Conservation (phyloP, 2,113 vertebrate genomes). For the Catagonus wagneri region DNA sequence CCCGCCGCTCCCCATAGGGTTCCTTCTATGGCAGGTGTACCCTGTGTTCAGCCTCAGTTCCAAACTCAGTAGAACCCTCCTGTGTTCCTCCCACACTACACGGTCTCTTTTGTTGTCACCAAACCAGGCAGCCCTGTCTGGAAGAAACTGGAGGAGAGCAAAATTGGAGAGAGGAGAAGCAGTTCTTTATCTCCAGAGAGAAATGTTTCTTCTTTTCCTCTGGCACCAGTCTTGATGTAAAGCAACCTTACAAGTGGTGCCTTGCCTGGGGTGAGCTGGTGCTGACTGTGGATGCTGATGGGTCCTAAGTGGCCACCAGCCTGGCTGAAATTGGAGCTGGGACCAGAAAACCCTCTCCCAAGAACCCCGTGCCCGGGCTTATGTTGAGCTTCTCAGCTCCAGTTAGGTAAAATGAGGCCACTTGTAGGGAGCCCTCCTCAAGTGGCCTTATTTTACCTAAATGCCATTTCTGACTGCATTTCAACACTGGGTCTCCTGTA, state of each 20-base stretch:
- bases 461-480: not conserved
- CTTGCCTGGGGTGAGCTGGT: not conserved
- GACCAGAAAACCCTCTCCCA: not conserved
- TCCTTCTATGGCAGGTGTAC: accelerated
- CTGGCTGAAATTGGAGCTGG: not conserved
- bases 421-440: not conserved
- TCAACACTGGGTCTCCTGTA: not conserved
- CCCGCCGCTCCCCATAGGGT: not conserved
- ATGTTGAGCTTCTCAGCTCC: not conserved
- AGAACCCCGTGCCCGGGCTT: not conserved
- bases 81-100: not conserved
- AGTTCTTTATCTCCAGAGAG: not conserved
- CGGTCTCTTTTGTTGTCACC: slow-evolving; percentile 21
- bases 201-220: not conserved
- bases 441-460: not conserved
- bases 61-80: slow-evolving; percentile 29
- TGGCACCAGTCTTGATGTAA: not conserved
- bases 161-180: not conserved
- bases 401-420: too few relatives aligned
- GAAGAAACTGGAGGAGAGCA: not conserved
- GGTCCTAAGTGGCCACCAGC: not conserved
- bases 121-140: slow-evolving; percentile 57
- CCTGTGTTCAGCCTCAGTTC: not conserved
- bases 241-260: not conserved
- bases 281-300: not conserved